phyloP scores from a whole-genome alignment of 2,797 vertebrate genomes.

The Gymnocypris eckloni region DNA sequence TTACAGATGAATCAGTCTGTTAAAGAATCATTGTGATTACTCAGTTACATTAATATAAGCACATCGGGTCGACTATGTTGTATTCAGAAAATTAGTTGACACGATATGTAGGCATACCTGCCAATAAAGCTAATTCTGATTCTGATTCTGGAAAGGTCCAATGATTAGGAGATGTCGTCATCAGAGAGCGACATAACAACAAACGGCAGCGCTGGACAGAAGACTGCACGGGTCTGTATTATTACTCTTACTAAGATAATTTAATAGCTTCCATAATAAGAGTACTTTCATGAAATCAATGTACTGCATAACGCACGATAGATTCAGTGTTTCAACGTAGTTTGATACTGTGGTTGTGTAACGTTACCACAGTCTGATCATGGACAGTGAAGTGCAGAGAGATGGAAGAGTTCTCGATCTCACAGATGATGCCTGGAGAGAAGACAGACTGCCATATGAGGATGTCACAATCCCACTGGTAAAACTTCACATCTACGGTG shows the following conservation, averaged over 20 bases:
- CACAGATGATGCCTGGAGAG: constrained; percentile 97
- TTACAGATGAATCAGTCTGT: not conserved
- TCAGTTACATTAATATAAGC: too few species aligned
- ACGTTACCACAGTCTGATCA: constrained; percentile 55
- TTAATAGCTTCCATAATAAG: too few species aligned
- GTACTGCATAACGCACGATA: not conserved
- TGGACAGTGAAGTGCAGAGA: constrained; percentile 95
- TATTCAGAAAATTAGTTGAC: too few species aligned
- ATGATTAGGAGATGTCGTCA: constrained; percentile 25
- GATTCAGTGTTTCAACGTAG: not conserved
- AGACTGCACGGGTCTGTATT: not conserved
- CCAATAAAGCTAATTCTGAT: too few species aligned
- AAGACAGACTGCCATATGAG: constrained; percentile 94
- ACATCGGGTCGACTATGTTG: too few species aligned
- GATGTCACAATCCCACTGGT: constrained; percentile 97
- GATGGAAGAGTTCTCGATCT: constrained; percentile 95
- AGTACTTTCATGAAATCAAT: not conserved
- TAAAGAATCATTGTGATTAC: too few species aligned
- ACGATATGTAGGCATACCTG: too few species aligned
- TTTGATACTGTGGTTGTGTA: not conserved
- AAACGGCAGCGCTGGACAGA: not conserved
- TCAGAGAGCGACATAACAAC: constrained; percentile 41
- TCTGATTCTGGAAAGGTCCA: not conserved
- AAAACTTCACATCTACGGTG: constrained; percentile 45
- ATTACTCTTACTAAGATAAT: not conserved